Base-by-base conservation (phyloP, 2,797 vertebrate genomes). In the Xyrichtys novacula region DNA sequence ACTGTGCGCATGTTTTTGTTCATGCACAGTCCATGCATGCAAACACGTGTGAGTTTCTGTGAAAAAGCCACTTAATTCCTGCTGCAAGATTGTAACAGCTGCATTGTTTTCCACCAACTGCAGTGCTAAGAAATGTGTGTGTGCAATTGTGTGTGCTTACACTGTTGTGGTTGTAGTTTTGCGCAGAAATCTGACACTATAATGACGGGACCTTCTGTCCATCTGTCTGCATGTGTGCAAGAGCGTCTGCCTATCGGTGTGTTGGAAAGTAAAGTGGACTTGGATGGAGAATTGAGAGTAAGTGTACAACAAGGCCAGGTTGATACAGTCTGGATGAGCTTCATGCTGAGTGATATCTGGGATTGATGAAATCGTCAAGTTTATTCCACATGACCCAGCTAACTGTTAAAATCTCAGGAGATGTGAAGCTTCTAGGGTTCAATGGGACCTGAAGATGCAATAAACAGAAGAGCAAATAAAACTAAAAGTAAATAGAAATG, bases 51-150 rank as follows among this genome's bases (percentile, higher is more conserved):
- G 65, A 74, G 78, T 70, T 52, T 78, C 68, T 81, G 73, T 80
- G 85, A 88, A 86, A 83, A 85, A 84, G 74, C 84, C 84, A 87
- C 87, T 89, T 88, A 87, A 90, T 90, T 82, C 84, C 74, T 85
- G 77, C 88, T 89, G 82, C 81, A 85, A 76, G 76, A 72, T 78
- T 86, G 76, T 73, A 64, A 74, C 76, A 76, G 63, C 81, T 71
- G 76, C 61, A 43, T 64, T 81, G 79, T 87, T 90, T 91, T 89
- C 85, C 85, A 87, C 80, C 76, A 78, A 89, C 84, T 89, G 78
- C 72, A 86, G 62, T 58, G 48, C 74, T 80, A 65, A 57, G 44
- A 63, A 61, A 67, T 71, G 61, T 83, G 60, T 83, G 74, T 71
- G 73, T 62, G 54, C 65, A 44, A 47, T 64, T 59, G 40, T 42